Evolutionary conservation across 1,140 invertebrate genomes (phyloP).

Genomic region (Lysiphlebus fabarum): DNA sequence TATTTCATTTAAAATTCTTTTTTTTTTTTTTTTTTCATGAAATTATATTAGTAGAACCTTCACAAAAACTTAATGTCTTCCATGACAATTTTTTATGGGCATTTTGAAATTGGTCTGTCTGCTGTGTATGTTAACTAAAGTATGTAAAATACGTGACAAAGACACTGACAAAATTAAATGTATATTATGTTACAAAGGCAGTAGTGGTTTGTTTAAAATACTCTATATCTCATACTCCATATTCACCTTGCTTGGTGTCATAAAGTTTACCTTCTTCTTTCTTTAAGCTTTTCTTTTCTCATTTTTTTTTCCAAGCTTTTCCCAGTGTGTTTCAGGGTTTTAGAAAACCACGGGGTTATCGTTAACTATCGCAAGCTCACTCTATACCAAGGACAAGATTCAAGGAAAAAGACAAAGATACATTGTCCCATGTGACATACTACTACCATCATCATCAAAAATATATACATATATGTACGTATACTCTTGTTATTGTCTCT

Average conservation of each 20-base stretch:
- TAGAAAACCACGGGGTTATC: conserved; percentile 18
- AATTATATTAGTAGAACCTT: conserved; percentile 20
- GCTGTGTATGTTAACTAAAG: not conserved
- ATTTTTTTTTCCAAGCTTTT: no score
- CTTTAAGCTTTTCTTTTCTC: no score
- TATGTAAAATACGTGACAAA: conserved; percentile 25
- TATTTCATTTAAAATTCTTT: conserved; percentile 1
- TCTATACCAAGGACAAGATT: no score
- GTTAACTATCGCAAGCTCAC: no score
- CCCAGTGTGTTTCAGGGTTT: conserved; percentile 38
- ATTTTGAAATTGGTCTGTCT: not conserved
- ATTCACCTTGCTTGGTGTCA: conserved; percentile 24
- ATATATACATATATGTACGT: no score
- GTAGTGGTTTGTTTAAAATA: conserved; percentile 11
- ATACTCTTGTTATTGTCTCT: no score
- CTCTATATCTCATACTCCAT: not conserved
- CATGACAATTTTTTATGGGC: conserved; percentile 24
- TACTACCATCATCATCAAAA: no score
- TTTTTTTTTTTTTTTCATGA: conserved; percentile 12
- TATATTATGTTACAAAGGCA: conserved; percentile 26
- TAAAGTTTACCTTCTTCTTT: conserved; percentile 35
- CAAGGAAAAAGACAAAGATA: conserved; percentile 8
- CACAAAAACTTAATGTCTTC: conserved; percentile 14
- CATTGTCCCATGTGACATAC: conserved; percentile 10
- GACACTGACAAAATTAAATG: conserved; percentile 19